Percentiles rank a stretch among this genome's conserved stretches.
Conservation (phyloP, 2,888 invertebrate species). For the Pomacea canaliculata region DNA sequence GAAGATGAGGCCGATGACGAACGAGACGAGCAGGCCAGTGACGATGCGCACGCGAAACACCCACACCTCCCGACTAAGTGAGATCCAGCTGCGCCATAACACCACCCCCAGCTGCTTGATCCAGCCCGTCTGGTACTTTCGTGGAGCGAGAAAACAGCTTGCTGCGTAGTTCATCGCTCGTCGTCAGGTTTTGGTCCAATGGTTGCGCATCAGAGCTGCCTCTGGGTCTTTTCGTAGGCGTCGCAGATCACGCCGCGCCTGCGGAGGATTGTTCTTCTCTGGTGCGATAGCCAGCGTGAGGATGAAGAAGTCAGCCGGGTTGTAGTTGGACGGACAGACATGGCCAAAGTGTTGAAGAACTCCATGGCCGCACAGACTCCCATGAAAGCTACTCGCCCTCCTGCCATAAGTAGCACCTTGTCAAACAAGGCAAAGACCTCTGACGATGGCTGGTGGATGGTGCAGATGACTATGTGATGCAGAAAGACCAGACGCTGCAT, state of each 20-base stretch:
- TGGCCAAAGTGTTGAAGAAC: constrained; percentile 47
- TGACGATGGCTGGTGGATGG: constrained; percentile 91
- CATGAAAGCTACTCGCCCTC: constrained; percentile 4
- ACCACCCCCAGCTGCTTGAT: neutral
- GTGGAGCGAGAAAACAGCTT: neutral
- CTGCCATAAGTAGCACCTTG: constrained; percentile 64
- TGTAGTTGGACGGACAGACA: constrained; percentile 84
- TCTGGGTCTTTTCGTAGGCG: neutral
- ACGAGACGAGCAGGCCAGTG: neutral
- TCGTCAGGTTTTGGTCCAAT: neutral
- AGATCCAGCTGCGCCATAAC: neutral
- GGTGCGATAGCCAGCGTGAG: constrained; percentile 86
- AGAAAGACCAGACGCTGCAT: constrained; percentile 73
- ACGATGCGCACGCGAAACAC: neutral
- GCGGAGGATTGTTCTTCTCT: constrained; percentile 76
- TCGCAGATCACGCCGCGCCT: no score
- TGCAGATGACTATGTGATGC: constrained; percentile 91
- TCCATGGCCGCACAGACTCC: neutral
- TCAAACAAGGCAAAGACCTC: constrained; percentile 89
- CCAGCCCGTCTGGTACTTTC: neutral
- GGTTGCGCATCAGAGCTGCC: neutral
- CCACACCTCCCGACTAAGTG: neutral
- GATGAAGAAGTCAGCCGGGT: constrained; percentile 93
- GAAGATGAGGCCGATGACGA: neutral
- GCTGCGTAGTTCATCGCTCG: neutral